Evolutionary conservation across 2,888 invertebrate species (phyloP).

Genomic region (Phaedon cochleariae): DNA sequence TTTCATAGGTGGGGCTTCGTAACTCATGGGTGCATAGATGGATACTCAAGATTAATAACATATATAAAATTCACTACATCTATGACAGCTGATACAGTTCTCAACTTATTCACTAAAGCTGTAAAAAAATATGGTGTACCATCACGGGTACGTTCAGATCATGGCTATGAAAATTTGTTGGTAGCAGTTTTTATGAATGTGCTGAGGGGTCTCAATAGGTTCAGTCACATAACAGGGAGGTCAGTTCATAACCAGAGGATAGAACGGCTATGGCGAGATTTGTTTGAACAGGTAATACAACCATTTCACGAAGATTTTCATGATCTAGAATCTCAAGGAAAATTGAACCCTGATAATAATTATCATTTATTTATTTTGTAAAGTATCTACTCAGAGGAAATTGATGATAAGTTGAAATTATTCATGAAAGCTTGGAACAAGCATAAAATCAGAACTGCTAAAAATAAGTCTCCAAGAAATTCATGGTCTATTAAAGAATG

Average conservation of each 20-base stretch:
- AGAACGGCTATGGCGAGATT: background rate
- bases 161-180: slow-evolving; percentile 23
- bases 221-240: slow-evolving; percentile 18
- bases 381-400: background rate
- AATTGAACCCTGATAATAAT: background rate
- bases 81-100: slow-evolving; percentile 11
- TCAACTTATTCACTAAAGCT: slow-evolving; percentile 12
- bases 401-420: background rate
- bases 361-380: background rate
- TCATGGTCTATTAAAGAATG: too few species aligned
- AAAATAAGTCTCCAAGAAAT: too few species aligned
- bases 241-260: background rate
- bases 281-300: background rate
- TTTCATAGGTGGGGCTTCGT: slow-evolving; percentile 14
- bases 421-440: slow-evolving; percentile 1
- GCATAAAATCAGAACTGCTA: slow-evolving; percentile 1
- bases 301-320: background rate
- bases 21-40: slow-evolving; percentile 21
- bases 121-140: slow-evolving; percentile 20
- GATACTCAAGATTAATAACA: slow-evolving; percentile 13
- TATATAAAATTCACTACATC: slow-evolving; percentile 18
- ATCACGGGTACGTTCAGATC: slow-evolving; percentile 19
- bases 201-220: slow-evolving; percentile 12
- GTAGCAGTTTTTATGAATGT: slow-evolving; percentile 21
- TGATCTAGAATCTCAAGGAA: background rate